phyloP scores from a whole-genome alignment of 1,140 invertebrate genomes.

The Geopemphigus sp. region DNA sequence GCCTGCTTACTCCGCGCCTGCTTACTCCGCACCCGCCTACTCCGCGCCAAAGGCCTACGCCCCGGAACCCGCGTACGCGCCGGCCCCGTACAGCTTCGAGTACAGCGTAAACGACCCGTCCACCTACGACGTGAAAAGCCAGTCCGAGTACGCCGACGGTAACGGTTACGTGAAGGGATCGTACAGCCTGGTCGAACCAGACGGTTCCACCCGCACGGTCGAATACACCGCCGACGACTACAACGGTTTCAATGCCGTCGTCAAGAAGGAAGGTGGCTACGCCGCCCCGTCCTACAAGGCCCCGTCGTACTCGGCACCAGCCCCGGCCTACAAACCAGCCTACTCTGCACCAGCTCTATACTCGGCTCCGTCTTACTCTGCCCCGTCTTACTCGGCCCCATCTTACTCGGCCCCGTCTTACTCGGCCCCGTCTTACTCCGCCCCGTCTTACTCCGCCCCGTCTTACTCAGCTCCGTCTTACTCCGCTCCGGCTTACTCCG shows the following conservation, averaged over 20 bases:
- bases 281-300: not conserved
- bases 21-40: slow-evolving; percentile 49
- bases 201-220: slow-evolving; percentile 62
- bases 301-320: slow-evolving; percentile 53
- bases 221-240: slow-evolving; percentile 57
- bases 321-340: slow-evolving; percentile 58
- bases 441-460: slow-evolving; percentile 47
- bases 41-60: slow-evolving; percentile 42
- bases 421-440: slow-evolving; percentile 38
- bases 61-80: slow-evolving; percentile 45
- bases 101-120: slow-evolving; percentile 58
- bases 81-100: slow-evolving; percentile 48
- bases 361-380: slow-evolving; percentile 37
- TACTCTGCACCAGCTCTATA: slow-evolving; percentile 53
- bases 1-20: slow-evolving; percentile 19
- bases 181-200: slow-evolving; percentile 58
- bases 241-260: slow-evolving; percentile 52
- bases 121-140: slow-evolving; percentile 59
- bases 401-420: slow-evolving; percentile 45
- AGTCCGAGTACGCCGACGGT: slow-evolving; percentile 56
- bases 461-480: slow-evolving; percentile 47
- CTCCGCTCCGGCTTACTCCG: slow-evolving; percentile 44
- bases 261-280: slow-evolving; percentile 54
- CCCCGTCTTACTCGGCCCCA: slow-evolving; percentile 47
- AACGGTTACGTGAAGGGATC: slow-evolving; percentile 56